A percentile compares a stretch with the other conserved stretches of the same genome.
Conservation (phyloP, 1,140 invertebrate genomes). For the Temnothorax longispinosus region DNA sequence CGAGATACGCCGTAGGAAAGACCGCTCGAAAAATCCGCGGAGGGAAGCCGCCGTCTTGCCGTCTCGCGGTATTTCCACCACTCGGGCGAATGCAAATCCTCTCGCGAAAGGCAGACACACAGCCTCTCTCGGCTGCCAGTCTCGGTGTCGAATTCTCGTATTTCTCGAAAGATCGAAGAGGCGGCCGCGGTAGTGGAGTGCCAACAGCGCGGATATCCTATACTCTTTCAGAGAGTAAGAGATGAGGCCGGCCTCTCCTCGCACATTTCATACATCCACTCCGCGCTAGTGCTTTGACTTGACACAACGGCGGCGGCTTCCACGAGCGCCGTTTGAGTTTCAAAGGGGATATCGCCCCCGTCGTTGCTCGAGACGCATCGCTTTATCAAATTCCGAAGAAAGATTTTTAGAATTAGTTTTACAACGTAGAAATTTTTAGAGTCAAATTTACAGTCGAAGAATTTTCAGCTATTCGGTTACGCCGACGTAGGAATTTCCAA, state of each 20-base stretch:
- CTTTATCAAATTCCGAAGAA: conserved; percentile 38
- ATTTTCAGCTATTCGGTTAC: neutral
- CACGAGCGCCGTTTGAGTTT: conserved; percentile 14
- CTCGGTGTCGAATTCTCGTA: conserved; percentile 39
- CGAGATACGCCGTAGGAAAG: neutral
- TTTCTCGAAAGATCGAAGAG: conserved; percentile 36
- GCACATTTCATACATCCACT: conserved; percentile 23
- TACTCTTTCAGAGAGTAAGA: conserved; percentile 33
- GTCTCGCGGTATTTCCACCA: conserved; percentile 4
- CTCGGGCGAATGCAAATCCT: conserved; percentile 30
- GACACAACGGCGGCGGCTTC: neutral
- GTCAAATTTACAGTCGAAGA: neutral
- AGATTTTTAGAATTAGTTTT: conserved; percentile 19
- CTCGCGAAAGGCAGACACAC: conserved; percentile 29
- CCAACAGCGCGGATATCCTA: conserved; percentile 36
- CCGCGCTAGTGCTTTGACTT: conserved; percentile 37
- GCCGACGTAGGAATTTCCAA: neutral
- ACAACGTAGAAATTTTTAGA: neutral
- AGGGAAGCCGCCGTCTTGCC: neutral
- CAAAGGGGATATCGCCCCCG: conserved; percentile 27
- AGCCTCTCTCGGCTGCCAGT: conserved; percentile 25
- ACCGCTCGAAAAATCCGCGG: neutral
- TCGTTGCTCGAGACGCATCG: neutral
- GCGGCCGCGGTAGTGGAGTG: neutral
- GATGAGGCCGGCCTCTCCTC: conserved; percentile 21